Evolutionary conservation across 2,113 vertebrate species (phyloP).

Genomic region (Eurystomus gularis): DNA sequence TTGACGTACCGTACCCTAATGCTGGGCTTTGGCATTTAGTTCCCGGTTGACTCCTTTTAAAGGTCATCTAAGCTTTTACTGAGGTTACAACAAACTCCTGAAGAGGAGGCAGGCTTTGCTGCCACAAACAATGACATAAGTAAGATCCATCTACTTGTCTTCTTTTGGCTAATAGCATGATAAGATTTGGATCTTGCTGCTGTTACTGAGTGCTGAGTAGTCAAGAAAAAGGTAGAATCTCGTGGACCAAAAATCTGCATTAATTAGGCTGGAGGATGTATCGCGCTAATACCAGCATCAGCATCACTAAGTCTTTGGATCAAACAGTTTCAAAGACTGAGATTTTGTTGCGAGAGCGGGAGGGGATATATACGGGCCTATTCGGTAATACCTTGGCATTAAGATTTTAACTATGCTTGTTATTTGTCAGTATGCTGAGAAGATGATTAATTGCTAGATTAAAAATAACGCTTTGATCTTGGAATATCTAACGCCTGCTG

Average conservation of each 20-base stretch:
- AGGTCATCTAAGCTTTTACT: neutral
- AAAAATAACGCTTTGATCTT: conserved; percentile 37
- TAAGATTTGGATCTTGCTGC: neutral
- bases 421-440: conserved; percentile 17
- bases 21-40: neutral
- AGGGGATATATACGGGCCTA: neutral
- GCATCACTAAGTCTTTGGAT: neutral
- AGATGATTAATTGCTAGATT: conserved; percentile 50
- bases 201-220: neutral
- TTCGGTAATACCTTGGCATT: neutral
- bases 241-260: neutral
- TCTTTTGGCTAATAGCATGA: neutral
- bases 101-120: neutral
- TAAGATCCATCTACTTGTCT: neutral
- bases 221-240: neutral
- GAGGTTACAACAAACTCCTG: neutral
- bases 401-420: conserved; percentile 20
- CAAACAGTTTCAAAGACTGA: neutral
- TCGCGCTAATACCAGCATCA: neutral
- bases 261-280: neutral
- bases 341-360: neutral
- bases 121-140: neutral
- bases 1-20: neutral
- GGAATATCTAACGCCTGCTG: neutral
- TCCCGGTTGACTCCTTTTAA: neutral